Conservation (phyloP, 1,140 invertebrate genomes). For the Pseudomyrmex concolor region DNA sequence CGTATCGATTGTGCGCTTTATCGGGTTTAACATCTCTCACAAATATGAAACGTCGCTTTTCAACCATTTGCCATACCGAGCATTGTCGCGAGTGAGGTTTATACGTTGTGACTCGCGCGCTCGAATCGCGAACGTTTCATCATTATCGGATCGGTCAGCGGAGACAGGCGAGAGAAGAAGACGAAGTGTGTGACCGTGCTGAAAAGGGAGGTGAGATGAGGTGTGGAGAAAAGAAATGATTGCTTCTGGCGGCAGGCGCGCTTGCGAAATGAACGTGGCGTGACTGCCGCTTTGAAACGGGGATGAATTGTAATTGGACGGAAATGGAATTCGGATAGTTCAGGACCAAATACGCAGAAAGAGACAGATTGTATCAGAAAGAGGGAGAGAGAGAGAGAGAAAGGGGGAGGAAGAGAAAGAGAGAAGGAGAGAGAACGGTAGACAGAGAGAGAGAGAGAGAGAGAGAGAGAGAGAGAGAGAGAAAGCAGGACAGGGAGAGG, state of each 20-base stretch:
- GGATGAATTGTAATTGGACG: slow-evolving; percentile 82
- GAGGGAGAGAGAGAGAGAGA: slow-evolving; percentile 22
- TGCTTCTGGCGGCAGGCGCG: slow-evolving; percentile 64
- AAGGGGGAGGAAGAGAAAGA: neutral
- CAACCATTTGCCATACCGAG: neutral
- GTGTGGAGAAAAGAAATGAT: slow-evolving; percentile 67
- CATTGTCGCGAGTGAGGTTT: neutral
- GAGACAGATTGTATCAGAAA: slow-evolving; percentile 24
- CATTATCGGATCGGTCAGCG: slow-evolving; percentile 35
- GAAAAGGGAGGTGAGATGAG: slow-evolving; percentile 3
- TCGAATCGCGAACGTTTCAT: slow-evolving; percentile 34
- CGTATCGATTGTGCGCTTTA: neutral
- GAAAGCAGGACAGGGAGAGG: neutral
- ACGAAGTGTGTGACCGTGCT: slow-evolving; percentile 23
- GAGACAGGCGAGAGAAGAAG: neutral
- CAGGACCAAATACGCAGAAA: slow-evolving; percentile 73
- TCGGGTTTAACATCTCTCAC: neutral
- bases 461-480: slow-evolving; percentile 44
- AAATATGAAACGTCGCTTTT: neutral
- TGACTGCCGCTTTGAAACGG: slow-evolving; percentile 77
- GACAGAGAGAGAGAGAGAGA: neutral
- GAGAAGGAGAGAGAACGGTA: neutral
- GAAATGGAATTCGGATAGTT: slow-evolving; percentile 81
- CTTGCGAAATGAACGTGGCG: slow-evolving; percentile 75
- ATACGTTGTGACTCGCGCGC: neutral